A percentile compares a stretch with the other conserved stretches of the same genome.
Conservation (phyloP, 1,140 invertebrate species). For the Propsilocerus akamusi region DNA sequence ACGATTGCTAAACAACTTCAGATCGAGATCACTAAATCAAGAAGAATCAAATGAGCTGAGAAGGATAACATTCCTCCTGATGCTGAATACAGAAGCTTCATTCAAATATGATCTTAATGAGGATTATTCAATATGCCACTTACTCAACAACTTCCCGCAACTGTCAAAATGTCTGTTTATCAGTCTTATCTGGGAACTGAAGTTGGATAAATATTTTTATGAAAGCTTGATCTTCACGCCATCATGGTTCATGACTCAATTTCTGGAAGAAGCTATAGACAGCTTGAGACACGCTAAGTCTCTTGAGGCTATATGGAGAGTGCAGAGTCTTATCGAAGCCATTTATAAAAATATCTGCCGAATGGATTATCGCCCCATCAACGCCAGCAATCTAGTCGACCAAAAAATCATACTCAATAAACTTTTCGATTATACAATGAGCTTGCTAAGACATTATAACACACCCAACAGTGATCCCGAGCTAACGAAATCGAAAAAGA, state of each 20-base stretch:
- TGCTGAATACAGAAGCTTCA: constrained; percentile 11
- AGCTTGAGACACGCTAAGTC: constrained; percentile 10
- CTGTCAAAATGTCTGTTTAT: constrained; percentile 11
- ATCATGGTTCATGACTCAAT: constrained; percentile 11
- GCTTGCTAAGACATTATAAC: constrained; percentile 10
- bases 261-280: constrained; percentile 8
- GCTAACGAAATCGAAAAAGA: constrained; percentile 7
- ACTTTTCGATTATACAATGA: constrained; percentile 9
- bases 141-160: constrained; percentile 9
- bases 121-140: constrained; percentile 9
- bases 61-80: constrained; percentile 10
- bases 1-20: background rate
- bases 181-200: constrained; percentile 9
- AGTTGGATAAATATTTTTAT: constrained; percentile 10
- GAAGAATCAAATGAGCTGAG: constrained; percentile 7
- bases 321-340: constrained; percentile 7
- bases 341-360: constrained; percentile 7
- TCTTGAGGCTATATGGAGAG: constrained; percentile 9
- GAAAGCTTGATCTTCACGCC: constrained; percentile 10
- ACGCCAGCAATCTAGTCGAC: constrained; percentile 5
- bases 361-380: constrained; percentile 7
- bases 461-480: constrained; percentile 10
- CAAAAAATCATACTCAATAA: constrained; percentile 9
- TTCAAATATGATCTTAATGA: constrained; percentile 9
- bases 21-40: background rate